phyloP scores from a whole-genome alignment of 2,797 vertebrate genomes.

The Tauraco hartlaubi region DNA sequence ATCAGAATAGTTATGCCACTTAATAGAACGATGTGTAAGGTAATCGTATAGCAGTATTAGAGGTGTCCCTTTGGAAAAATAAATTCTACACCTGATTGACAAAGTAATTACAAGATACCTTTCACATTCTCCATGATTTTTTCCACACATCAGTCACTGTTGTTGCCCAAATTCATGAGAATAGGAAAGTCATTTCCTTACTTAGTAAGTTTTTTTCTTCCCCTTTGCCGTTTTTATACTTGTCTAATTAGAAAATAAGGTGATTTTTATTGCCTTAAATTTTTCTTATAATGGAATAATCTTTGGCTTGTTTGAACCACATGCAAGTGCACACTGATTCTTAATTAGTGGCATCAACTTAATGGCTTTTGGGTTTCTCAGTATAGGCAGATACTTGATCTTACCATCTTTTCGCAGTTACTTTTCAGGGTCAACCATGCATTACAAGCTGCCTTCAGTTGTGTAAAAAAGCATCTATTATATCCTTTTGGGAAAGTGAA shows the following conservation, averaged over 20 bases:
- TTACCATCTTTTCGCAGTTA: background rate
- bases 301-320: background rate
- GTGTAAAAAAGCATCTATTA: constrained; percentile 4
- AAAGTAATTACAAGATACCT: background rate
- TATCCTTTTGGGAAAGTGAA: constrained; percentile 19
- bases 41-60: background rate
- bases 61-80: background rate
- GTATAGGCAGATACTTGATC: background rate
- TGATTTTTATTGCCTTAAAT: background rate
- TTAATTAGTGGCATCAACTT: background rate
- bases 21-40: background rate
- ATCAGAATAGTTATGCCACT: background rate
- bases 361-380: background rate
- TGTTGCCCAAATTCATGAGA: background rate
- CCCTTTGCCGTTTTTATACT: background rate
- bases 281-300: background rate
- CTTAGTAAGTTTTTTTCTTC: background rate
- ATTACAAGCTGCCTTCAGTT: background rate
- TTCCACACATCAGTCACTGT: background rate
- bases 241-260: background rate
- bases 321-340: background rate
- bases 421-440: background rate
- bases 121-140: background rate
- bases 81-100: background rate
- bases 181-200: background rate